phyloP scores from a whole-genome alignment of 2,113 vertebrate species.

The Eonycteris spelaea region DNA sequence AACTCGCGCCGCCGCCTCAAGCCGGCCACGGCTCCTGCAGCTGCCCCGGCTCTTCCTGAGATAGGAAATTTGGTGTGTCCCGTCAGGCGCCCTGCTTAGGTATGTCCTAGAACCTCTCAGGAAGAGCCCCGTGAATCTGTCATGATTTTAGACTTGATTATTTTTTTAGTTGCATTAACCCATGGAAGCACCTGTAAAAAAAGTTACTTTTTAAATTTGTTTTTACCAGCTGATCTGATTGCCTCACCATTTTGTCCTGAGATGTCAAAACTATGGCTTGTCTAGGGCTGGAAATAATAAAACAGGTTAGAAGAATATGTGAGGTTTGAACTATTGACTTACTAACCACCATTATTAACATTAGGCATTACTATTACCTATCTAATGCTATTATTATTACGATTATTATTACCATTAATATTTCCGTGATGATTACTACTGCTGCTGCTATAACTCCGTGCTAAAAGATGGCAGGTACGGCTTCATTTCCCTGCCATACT shows the following conservation, averaged over 20 bases:
- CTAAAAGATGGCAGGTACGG: fast-evolving
- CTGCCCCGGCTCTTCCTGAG: too few species aligned
- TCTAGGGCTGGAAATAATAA: neutral
- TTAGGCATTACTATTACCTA: fast-evolving
- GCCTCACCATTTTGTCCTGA: neutral
- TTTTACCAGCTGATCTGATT: neutral
- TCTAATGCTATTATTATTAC: neutral
- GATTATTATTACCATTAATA: fast-evolving
- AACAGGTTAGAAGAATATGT: neutral
- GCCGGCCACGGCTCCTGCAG: fast-evolving
- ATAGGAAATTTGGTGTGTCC: neutral
- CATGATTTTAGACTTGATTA: neutral
- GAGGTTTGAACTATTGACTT: neutral
- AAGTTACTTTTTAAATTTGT: too few species aligned
- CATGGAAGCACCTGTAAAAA: neutral
- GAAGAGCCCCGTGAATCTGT: neutral
- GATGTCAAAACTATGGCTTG: neutral
- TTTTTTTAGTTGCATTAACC: neutral
- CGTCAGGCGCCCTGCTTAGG: fast-evolving
- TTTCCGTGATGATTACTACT: fast-evolving
- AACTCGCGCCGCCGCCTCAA: neutral
- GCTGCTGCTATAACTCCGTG: fast-evolving
- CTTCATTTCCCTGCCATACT: neutral
- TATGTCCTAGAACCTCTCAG: neutral
- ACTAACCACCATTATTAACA: neutral